These are phyloP conservation scores for Acridotheres tristis DNA, from an alignment of 2,797 vertebrate species.

Conservation along the genomic window DNA sequence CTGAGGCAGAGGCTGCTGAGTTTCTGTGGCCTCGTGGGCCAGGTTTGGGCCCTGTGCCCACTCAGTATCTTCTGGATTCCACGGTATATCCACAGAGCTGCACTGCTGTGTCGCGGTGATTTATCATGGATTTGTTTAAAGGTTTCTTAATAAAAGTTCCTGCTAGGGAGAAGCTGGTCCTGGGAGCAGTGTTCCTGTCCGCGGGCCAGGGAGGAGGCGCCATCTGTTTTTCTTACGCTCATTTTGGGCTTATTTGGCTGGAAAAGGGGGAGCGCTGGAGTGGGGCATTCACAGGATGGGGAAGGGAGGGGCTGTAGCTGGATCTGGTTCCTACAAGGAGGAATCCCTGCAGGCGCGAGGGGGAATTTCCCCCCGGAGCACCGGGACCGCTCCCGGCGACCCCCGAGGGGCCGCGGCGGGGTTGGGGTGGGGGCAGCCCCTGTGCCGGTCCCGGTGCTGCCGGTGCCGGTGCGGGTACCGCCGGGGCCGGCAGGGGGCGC, in stretches of 20 bases:
- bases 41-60: background rate
- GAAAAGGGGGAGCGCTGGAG: background rate
- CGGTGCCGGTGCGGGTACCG: background rate
- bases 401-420: rapidly evolving
- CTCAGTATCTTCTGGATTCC: background rate
- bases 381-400: background rate
- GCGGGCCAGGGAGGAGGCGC: background rate
- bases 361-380: background rate
- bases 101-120: rapidly evolving
- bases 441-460: too few species aligned
- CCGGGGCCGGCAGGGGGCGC: background rate
- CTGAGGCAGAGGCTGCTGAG: background rate
- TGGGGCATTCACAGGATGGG: background rate
- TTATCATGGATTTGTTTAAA: background rate
- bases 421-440: rapidly evolving
- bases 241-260: background rate
- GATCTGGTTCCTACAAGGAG: background rate
- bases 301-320: background rate
- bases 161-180: background rate
- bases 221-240: background rate
- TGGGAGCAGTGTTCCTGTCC: background rate
- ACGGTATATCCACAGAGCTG: rapidly evolving
- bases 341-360: too few species aligned
- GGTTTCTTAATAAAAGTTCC: background rate
- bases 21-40: background rate